Base-by-base conservation (phyloP, 2,113 vertebrate genomes). In the Pygoscelis adeliae region DNA sequence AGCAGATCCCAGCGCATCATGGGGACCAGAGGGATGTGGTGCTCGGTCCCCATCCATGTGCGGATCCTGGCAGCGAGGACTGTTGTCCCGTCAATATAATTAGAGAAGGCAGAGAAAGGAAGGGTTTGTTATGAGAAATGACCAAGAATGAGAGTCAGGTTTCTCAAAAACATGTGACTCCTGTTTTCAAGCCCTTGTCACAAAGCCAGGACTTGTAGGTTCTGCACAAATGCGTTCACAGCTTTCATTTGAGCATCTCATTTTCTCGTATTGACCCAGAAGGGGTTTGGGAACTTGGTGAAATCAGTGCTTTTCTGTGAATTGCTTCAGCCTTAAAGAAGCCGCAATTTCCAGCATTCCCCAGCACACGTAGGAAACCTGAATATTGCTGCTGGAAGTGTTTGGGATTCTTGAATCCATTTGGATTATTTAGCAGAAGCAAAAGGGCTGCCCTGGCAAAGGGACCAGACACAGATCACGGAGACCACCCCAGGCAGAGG, bases 231-330 rank as follows among this genome's bases (percentile, higher is more conserved):
- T 13, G 3, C 6, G 0, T 44, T 79, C 84, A 69, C 42, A 30
- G 61, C 73, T 85, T 82, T 90, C 63, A 38, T 70, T 1, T 15
- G 59, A 87, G 63, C 16, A 58, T 62, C 87, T 89, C 52, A 49
- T 89, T 90, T 93, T 72, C 91, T 63, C 2, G 2, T 90, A 89
- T 71, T 89, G 89, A 94, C 87, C 65, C 81, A 82, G 61, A 36
- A 67, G 71, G 56, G 74, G 2, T 89, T 91, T 3, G 67, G 80
- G 86, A 93, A 63, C 52, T 30, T 15, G 0, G 40, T 80, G 87
- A 85, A 93, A 91, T 80, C 25, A 26, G 58, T 87, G 78, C 34
- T 91, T 93, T 83, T 40, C 59, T 81, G 72, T 62, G n/a, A 78
- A 87, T 59, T 59, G 72, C 77, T 96, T 89, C 58, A 66, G 58